Base-by-base conservation (phyloP, 2,888 invertebrate genomes). In the Vesta saturnalis region DNA sequence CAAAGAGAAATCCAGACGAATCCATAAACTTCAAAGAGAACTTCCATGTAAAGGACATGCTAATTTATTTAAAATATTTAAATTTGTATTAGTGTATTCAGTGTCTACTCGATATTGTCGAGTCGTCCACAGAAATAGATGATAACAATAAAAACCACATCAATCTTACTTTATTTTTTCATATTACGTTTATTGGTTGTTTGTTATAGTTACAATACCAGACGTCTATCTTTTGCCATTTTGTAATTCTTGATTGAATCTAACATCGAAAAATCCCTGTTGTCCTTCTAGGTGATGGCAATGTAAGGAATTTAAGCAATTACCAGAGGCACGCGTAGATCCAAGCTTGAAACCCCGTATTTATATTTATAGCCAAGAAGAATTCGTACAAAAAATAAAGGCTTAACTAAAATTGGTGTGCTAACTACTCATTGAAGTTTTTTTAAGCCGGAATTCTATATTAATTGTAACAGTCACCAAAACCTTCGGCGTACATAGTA, bases 281-380 rank as follows among this genome's bases (percentile, higher is more conserved):
- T 46, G 19, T 67, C 39, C 46, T 56, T 47, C 14, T 57, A 71
- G 70, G 72, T 71, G 72, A 68, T 66, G 70, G 54, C 70, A 66
- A 74, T 72, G 70, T 67, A 67, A 75, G 72, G 78, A 78, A 78
- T 78, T 75, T 75, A 73, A 76, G 75, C 77, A 77, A 78, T 78
- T 78, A 78, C 75, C 70, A 64, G 69, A 76, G 77, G 78, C 78
- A 78, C 78, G 78, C 77, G 77, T 74, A 69, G 72, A 67, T 60
- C 64, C 68, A 61, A 70, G 69, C 59, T 72, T 64, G 66, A 52
- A 69, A 74, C 74, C 77, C 75, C 72, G 72, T 76, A 73, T 77
- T 77, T 78, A 77, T 77, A 77, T 78, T 78, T 78, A 77, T 75
- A 71, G 73, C 74, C 74, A 61, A 55, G 60, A 73, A 74, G 77